Conservation (phyloP, 2,888 invertebrate genomes). For the Polyploca ridens region DNA sequence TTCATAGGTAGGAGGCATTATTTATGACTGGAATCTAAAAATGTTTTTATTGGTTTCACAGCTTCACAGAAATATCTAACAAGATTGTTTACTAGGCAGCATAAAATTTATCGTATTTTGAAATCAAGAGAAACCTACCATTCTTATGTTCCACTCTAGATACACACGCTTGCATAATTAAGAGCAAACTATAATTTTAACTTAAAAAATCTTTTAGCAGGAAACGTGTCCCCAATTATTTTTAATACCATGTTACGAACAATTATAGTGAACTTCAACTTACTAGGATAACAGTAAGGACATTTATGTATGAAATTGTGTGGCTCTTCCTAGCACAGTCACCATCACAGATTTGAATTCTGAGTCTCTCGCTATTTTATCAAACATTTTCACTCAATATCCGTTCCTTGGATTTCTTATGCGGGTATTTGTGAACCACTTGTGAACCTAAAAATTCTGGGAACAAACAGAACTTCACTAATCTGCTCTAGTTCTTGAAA, state of each 20-base stretch:
- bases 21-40: not conserved
- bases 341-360: too few relatives aligned
- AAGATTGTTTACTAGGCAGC: slow-evolving; percentile 1
- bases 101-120: slow-evolving; percentile 20
- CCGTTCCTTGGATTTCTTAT: too few relatives aligned
- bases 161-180: slow-evolving; percentile 47
- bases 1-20: too few relatives aligned
- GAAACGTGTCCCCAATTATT: slow-evolving; percentile 13
- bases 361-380: too few relatives aligned
- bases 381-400: too few relatives aligned
- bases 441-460: too few relatives aligned
- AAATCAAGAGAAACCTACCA: slow-evolving; percentile 43
- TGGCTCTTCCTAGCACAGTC: too few relatives aligned
- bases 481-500: too few relatives aligned
- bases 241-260: not conserved
- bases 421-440: too few relatives aligned
- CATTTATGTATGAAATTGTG: too few relatives aligned
- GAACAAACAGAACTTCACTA: too few relatives aligned
- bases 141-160: slow-evolving; percentile 47
- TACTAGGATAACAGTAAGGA: too few relatives aligned
- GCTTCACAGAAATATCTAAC: not conserved
- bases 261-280: not conserved
- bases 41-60: not conserved
- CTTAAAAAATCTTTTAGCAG: slow-evolving; percentile 6
- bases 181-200: slow-evolving; percentile 17